Evolutionary conservation across 2,797 vertebrate species (phyloP).

Genomic region (Falco columbarius): DNA sequence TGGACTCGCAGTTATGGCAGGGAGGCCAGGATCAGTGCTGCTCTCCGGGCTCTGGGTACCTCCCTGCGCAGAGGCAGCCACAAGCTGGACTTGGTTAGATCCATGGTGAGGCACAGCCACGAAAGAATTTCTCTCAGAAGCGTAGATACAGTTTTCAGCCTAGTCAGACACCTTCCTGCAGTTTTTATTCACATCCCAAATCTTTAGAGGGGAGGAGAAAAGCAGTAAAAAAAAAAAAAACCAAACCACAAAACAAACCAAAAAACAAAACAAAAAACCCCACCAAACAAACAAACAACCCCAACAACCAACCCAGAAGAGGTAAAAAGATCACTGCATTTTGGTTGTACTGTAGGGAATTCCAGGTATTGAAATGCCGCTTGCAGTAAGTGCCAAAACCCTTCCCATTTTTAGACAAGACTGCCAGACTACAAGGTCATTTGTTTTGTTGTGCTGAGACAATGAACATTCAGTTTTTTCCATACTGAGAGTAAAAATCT

Average conservation of each 20-base stretch:
- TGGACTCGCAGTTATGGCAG: not conserved
- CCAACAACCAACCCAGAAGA: not conserved
- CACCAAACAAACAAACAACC: not conserved
- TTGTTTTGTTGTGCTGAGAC: not conserved
- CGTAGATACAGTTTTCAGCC: not conserved
- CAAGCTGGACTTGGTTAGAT: not conserved
- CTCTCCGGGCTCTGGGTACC: not conserved
- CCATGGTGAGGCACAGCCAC: not conserved
- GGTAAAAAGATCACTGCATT: not conserved
- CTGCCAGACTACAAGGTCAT: not conserved
- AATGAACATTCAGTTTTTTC: not conserved
- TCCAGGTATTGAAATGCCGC: not conserved
- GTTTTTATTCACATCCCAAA: not conserved
- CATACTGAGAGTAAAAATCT: not conserved
- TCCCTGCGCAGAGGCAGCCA: too few relatives aligned
- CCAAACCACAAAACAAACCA: not conserved
- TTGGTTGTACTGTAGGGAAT: not conserved
- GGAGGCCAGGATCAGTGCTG: not conserved
- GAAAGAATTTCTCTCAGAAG: not conserved
- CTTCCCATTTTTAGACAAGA: not conserved
- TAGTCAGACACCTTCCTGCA: not conserved
- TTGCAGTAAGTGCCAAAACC: not conserved
- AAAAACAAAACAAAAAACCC: too few relatives aligned
- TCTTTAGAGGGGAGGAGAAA: not conserved
- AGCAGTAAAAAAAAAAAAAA: not conserved